Base-by-base conservation (phyloP, 2,797 vertebrate species). In the Philypnodon macrostomus region DNA sequence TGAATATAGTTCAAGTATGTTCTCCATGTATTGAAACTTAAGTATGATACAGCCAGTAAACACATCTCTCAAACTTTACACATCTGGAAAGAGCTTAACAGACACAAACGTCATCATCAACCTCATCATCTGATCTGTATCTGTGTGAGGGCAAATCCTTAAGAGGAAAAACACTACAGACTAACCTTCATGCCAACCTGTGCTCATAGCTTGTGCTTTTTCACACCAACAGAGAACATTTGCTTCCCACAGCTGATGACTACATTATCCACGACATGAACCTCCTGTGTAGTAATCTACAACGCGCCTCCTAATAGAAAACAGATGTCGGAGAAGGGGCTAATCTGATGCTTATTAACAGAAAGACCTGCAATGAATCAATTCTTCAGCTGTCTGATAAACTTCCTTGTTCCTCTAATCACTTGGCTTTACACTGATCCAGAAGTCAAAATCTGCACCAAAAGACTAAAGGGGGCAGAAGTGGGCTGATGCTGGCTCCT, bases 231-330 rank as follows among this genome's bases (percentile, higher is more conserved):
- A 68, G 70, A 67, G 65, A 84, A 61, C 82, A 78, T 85, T 87
- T 85, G 77, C 83, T 87, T 90, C 84, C 81, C 85, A 88, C 86
- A 88, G 83, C 83, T 87, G 85, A 89, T 80, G 80, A 80, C 75
- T 82, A 63, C 52, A 50, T 80, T 83, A 84, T 71, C 86, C 76
- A 52, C 70, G 58, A 75, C 47, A 58, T 85, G 81, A 90, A 85
- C 83, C 75, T 68, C 74, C 70, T 58, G 7, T 70, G 58, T 75
- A 75, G 77, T 73, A 77, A 70, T 78, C 63, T 68, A 63, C 58
- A 79, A 67, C 69, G 58, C 54, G 67, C 47, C 62, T 54, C 64
- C 33, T 86, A 86, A 90, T 80, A 69, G 67, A 73, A 82, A 66
- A 82, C 89, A 89, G 82, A 88, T 87, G 88, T 50, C 34, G 61